Evolutionary conservation across 2,888 invertebrate genomes (phyloP).

Genomic region (Lepeophtheirus nordmannii): DNA sequence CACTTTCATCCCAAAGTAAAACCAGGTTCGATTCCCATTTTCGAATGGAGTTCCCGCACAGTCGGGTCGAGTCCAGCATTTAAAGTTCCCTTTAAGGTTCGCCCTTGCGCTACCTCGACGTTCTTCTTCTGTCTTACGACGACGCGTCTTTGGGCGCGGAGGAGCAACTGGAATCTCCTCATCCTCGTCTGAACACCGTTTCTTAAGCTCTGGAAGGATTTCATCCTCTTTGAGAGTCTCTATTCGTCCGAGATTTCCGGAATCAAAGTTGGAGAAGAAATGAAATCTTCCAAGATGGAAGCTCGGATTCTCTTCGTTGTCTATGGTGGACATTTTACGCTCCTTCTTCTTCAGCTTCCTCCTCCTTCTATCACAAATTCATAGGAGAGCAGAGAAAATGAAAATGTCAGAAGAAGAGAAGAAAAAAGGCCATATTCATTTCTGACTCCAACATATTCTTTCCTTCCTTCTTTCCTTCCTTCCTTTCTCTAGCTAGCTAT

Average conservation of each 20-base stretch:
- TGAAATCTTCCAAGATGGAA: conserved; percentile 43
- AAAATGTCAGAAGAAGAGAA: too few species aligned
- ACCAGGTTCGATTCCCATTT: conserved; percentile 81
- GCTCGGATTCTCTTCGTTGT: neutral
- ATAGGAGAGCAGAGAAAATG: too few species aligned
- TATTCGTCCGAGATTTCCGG: conserved; percentile 68
- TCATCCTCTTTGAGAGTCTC: conserved; percentile 36
- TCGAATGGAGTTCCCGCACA: conserved; percentile 63
- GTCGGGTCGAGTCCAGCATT: conserved; percentile 68
- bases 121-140: conserved; percentile 17
- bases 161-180: neutral
- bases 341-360: too few species aligned
- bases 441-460: too few species aligned
- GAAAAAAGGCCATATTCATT: too few species aligned
- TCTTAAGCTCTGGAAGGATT: neutral
- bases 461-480: too few species aligned
- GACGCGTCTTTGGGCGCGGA: neutral
- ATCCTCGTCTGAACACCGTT: neutral
- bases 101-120: neutral
- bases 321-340: too few species aligned
- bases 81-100: conserved; percentile 3
- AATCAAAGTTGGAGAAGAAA: conserved; percentile 76
- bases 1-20: conserved; percentile 62
- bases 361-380: too few species aligned
- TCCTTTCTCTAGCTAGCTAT: too few species aligned